Base-by-base conservation (phyloP, 2,113 vertebrate species). In the Cryptotis parvus region DNA sequence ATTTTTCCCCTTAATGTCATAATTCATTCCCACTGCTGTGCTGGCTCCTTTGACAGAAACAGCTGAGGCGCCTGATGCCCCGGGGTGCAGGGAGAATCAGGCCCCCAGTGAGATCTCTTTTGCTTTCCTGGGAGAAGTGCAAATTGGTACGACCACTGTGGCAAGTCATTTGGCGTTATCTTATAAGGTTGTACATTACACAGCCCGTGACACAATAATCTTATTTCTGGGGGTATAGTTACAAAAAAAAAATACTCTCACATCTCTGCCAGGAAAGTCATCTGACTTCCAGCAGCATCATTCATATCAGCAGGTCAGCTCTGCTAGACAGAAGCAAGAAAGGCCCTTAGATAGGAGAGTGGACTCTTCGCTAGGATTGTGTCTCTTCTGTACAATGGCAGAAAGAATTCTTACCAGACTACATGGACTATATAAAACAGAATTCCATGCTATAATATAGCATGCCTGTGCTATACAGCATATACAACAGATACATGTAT, bases 1-100 rank as follows among this genome's bases (percentile, higher is more conserved):
- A 49, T 85, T 91, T 66, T 37, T 95, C 72, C 27, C 27, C 63
- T 81, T 72, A 82, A 37, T 87, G 33, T 63, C 39, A 6, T 35
- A 72, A 49, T 63, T 52, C 77, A 81, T 70, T 84, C 35, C n/a
- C 45, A 74, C 24, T 37, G 66, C 18, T 81, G 4, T 10, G 15
- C 33, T 20, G 4, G 4, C 73, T 52, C 24, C 31, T 84, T 68
- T 87, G 63, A 75, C 18, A 18, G 31, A 31, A 72, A 75, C 66
- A 69, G 27, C 24, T 78, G 74, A 31, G n/a, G 73, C 61, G 1
- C 89, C 49, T 73, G 27, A 49, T 78, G 22, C 18, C 26, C 76
- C n/a, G 12, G 22, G 16, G 14, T 43, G 14, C 27, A n/a, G 27
- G n/a, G 14, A 26, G 49, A 43, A 27, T 2, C 61, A 31, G 78